These are phyloP conservation scores for Neolamprologus falcicula DNA, from an alignment of 2,113 vertebrate genomes.

Conservation along the genomic window DNA sequence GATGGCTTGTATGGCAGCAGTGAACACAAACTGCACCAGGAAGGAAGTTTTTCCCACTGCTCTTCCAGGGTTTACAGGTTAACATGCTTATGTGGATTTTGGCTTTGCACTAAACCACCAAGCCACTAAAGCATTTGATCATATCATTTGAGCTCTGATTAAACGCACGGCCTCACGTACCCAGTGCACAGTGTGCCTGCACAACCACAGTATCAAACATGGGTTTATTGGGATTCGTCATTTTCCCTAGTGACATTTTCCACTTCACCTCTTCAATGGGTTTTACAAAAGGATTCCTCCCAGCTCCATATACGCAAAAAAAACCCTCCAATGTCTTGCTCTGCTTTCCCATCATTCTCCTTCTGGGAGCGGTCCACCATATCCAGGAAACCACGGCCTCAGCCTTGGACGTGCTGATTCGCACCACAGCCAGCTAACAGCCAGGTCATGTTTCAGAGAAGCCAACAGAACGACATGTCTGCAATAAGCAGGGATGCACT, in stretches of 20 bases:
- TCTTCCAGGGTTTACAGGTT: background rate
- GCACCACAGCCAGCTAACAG: background rate
- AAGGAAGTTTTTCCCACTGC: background rate
- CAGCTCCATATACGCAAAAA: background rate
- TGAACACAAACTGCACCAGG: no score
- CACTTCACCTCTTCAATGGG: background rate
- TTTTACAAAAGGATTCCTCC: background rate
- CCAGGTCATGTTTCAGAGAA: background rate
- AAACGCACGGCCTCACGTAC: rapidly evolving
- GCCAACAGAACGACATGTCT: background rate
- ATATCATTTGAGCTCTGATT: background rate
- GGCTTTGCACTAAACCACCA: background rate
- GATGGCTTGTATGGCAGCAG: rapidly evolving
- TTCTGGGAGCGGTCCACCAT: background rate
- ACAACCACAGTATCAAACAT: background rate
- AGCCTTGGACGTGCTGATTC: background rate
- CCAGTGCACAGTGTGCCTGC: background rate
- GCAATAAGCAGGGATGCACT: background rate
- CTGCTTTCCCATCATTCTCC: background rate
- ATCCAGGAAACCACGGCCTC: background rate
- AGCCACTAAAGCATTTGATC: background rate
- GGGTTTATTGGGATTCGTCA: background rate
- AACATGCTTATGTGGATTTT: background rate
- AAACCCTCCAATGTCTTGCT: background rate
- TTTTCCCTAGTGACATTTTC: background rate